These are phyloP conservation scores for Bradypodion pumilum DNA, from an alignment of 2,797 vertebrate genomes.

Conservation along the genomic window DNA sequence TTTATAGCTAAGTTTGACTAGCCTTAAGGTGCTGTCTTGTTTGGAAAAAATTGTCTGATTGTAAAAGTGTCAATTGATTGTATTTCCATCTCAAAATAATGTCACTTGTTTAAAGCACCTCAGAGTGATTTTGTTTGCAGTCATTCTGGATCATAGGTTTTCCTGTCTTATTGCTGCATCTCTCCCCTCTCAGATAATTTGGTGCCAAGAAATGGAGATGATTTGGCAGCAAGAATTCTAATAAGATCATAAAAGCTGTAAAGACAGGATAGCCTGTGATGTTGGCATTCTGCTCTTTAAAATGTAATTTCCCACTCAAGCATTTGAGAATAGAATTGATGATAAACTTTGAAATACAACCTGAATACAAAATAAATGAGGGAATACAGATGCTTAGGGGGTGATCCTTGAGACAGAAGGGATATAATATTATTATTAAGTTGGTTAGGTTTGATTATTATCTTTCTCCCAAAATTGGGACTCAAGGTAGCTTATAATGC, in stretches of 20 bases:
- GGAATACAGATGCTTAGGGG: neutral
- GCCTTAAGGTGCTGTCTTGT: neutral
- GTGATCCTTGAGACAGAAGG: neutral
- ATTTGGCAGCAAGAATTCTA: neutral
- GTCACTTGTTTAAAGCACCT: neutral
- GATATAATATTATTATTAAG: too few relatives aligned
- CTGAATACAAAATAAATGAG: neutral
- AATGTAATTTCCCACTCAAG: neutral
- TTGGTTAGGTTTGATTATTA: too few relatives aligned
- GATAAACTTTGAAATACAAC: neutral
- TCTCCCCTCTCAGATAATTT: neutral
- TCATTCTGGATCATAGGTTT: neutral
- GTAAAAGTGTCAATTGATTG: neutral
- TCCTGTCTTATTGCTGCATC: neutral
- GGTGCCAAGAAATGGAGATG: neutral
- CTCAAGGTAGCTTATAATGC: too few relatives aligned
- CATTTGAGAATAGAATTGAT: too few relatives aligned
- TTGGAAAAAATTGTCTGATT: neutral
- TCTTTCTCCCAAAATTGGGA: too few relatives aligned
- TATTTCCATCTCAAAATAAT: neutral
- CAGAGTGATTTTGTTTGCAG: neutral
- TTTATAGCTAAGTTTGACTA: neutral
- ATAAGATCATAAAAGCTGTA: too few relatives aligned
- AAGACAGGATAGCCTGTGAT: neutral
- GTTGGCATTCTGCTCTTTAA: neutral